Evolutionary conservation across 2,113 vertebrate genomes (phyloP), one percentile per base, ranked within the genome.

Genomic region (Himantopus leucocephalus): DNA sequence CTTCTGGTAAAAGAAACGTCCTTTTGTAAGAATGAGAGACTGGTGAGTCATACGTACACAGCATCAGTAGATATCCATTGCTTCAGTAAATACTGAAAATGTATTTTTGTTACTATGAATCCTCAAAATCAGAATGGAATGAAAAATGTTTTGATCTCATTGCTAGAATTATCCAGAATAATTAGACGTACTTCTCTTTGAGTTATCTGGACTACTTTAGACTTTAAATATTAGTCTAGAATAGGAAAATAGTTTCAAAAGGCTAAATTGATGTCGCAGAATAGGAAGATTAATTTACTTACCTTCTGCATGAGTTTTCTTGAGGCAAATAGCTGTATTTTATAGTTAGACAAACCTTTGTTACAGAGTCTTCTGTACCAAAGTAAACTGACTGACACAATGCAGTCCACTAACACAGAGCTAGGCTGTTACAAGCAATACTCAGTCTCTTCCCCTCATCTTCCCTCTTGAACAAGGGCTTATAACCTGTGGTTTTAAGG

Each of bases 1-100:
- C 94, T 96, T 97, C 94, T 96, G 92, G 95, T 91, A 96, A 97
- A 96, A 97, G 81, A 96, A 96, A 97, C 6, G 39, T 97, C 95
- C 97, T 96, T 97, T 95, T 94, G 82, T 95, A 97, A 97, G 91
- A 96, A 91, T 80, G 89, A 94, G 74, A 96, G 81, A 96, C 74
- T 91, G 97, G 90, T 70, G 80, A 90, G 79, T 97, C 97, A 98
- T 81, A 96, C 97, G 90, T 97, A 97, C 92, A 97, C 96, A 89
- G 96, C 96, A 83, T 97, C 97, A 76, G 95, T 96, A 73, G 97
- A 97, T 95, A 97, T 97, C 97, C 97, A 97, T 88, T 98, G 97
- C 96, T 97, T 97, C 96, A 97, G 79, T 96, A 97, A 95, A 93
- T 96, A 97, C 97, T 97, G 97, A 95, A 97, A 98, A 97, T 96